Base-by-base conservation (phyloP, 2,113 vertebrate genomes). In the Pionites leucogaster region DNA sequence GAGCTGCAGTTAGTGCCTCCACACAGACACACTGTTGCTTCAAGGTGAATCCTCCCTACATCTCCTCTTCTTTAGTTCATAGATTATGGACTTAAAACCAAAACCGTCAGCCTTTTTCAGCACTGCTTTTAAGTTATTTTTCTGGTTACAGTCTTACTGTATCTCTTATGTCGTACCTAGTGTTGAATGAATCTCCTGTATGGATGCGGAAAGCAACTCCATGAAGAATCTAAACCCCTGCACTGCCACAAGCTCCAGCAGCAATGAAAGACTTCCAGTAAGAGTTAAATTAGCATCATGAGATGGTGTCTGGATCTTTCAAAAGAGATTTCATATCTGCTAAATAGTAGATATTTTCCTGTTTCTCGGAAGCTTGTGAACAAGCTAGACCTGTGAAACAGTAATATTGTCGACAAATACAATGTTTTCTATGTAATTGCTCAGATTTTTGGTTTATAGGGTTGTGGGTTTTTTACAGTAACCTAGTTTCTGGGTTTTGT, bases 201-300 rank as follows among this genome's bases (percentile, higher is more conserved):
- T 1, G 4, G 79, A 44, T 3, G 10, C 13, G 31, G 57, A 82
- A 90, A 95, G n/a, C 15, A 72, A 55, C 17, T 85, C 31, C 39
- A 35, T 8, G 57, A 83, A 78, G n/a, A 70, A 82, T 33, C 42
- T 71, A 63, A 84, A 86, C 27, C 24, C 23, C 31, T 76, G 57
- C 37, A 49, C 68, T 60, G 39, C 14, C 86, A 74, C 49, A 92
- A 81, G 37, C 15, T 81, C 17, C 24, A 0, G 0, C 2, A 0
- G 53, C 87, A 90, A 44, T 11, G 5, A 2, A 72, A 85, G 25
- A 77, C 33, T 90, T 86, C 44, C 37, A 41, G 63, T 46, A 59
- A 88, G 74, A 79, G 67, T 76, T 85, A 52, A 89, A 91, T 87
- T 76, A 72, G 82, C 75, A 67, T 35, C 57, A 52, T 49, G 63